These are phyloP conservation scores for Branchipolynoe longqiensis DNA, from an alignment of 2,888 invertebrate species.

Conservation along the genomic window DNA sequence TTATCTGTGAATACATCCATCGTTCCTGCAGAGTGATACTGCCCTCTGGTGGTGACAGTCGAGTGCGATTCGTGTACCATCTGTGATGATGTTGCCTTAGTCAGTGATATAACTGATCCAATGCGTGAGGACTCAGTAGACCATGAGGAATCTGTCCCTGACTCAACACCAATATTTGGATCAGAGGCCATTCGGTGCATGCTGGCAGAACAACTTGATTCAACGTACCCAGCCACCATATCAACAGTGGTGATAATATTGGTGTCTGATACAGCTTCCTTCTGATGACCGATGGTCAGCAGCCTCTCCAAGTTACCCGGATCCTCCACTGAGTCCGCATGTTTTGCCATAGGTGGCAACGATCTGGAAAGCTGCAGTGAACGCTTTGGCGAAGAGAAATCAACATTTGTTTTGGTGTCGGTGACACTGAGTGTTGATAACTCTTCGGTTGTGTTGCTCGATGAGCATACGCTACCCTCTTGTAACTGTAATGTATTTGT, in stretches of 20 bases:
- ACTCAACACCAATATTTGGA: neutral
- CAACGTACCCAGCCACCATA: neutral
- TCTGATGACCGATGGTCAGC: neutral
- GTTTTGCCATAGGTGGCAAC: conserved; percentile 15
- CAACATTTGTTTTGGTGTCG: neutral
- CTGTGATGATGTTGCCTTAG: neutral
- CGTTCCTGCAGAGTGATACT: too few relatives aligned
- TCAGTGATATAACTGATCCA: neutral
- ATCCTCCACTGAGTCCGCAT: neutral
- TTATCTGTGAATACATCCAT: too few relatives aligned
- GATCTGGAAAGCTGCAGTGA: conserved; percentile 18
- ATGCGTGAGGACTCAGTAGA: neutral
- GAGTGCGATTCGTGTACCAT: neutral
- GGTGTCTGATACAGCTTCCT: conserved; percentile 13
- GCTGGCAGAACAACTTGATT: neutral
- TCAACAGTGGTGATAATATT: neutral
- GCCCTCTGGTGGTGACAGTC: neutral
- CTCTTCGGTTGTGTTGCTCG: too few relatives aligned
- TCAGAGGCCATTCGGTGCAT: neutral
- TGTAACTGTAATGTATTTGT: too few relatives aligned
- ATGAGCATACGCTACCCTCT: too few relatives aligned
- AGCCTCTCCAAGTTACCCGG: neutral
- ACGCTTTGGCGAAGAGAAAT: conserved; percentile 5
- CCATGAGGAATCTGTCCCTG: neutral
- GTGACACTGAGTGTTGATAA: conserved; percentile 20